Conservation (phyloP, 2,888 invertebrate genomes). For the Harpagoxenus sublaevis region DNA sequence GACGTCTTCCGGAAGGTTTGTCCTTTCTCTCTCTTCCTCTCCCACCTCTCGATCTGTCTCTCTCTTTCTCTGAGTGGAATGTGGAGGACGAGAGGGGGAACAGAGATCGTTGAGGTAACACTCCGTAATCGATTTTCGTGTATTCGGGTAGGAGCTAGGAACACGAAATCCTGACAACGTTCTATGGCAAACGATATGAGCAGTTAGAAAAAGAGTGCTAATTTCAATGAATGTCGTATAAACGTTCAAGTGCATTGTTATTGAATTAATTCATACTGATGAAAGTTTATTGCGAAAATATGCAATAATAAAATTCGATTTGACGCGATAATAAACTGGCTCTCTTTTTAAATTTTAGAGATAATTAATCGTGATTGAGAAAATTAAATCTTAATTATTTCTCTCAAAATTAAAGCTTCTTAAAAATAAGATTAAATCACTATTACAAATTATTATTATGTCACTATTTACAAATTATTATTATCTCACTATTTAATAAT, state of each 20-base stretch:
- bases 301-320: not conserved
- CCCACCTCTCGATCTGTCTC: conserved; percentile 49
- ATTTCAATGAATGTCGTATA: not conserved
- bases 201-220: not conserved
- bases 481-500: not conserved
- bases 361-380: not conserved
- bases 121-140: conserved; percentile 40
- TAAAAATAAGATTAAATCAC: not conserved
- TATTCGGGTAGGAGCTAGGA: not conserved
- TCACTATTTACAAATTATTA: not conserved
- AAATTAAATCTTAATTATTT: not conserved
- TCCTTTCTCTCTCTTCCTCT: conserved; percentile 44
- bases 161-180: not conserved
- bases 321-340: not conserved
- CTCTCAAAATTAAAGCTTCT: not conserved
- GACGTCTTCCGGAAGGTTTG: conserved; percentile 67
- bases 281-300: not conserved
- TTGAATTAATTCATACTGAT: not conserved
- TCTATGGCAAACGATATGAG: not conserved
- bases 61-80: conserved; percentile 35
- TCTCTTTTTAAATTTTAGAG: not conserved
- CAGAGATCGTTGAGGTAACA: conserved; percentile 15
- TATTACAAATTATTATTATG: not conserved
- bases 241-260: not conserved
- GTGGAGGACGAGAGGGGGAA: not conserved